Evolutionary conservation across 1,140 invertebrate species (phyloP).

Genomic region (Scaptomyza pallida): DNA sequence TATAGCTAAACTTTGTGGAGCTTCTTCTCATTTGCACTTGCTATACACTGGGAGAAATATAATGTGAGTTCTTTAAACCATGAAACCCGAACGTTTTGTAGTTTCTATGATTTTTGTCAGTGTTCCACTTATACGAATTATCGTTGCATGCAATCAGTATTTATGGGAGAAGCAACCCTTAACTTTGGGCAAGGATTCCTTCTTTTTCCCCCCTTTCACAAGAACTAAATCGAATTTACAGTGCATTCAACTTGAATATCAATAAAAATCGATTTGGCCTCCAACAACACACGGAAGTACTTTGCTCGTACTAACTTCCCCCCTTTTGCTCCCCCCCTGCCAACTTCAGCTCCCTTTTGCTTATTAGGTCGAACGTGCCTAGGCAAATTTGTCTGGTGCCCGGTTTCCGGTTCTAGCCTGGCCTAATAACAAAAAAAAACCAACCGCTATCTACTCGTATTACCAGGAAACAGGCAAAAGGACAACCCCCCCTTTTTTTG

Average conservation of each 20-base stretch:
- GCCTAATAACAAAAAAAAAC: constrained; percentile 53
- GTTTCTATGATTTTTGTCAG: no score
- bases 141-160: constrained; percentile 1
- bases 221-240: constrained; percentile 42
- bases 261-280: constrained; percentile 73
- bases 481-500: not conserved
- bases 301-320: constrained; percentile 24
- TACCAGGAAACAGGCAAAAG: constrained; percentile 4
- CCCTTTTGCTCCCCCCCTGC: constrained; percentile 1
- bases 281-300: constrained; percentile 60
- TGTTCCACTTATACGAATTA: constrained; percentile 4
- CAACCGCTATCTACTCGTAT: not conserved
- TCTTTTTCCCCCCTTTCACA: not conserved
- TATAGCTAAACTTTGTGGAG: constrained; percentile 1
- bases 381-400: constrained; percentile 56
- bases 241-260: constrained; percentile 74
- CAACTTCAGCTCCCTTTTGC: constrained; percentile 20
- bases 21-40: not conserved
- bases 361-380: constrained; percentile 79
- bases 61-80: no score
- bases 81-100: no score
- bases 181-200: constrained; percentile 10
- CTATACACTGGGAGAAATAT: not conserved
- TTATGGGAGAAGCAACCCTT: constrained; percentile 24
- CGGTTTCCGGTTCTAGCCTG: constrained; percentile 52